phyloP scores from a whole-genome alignment of 53 echinoderm and acorn worm genomes.

The Henricia sp. region DNA sequence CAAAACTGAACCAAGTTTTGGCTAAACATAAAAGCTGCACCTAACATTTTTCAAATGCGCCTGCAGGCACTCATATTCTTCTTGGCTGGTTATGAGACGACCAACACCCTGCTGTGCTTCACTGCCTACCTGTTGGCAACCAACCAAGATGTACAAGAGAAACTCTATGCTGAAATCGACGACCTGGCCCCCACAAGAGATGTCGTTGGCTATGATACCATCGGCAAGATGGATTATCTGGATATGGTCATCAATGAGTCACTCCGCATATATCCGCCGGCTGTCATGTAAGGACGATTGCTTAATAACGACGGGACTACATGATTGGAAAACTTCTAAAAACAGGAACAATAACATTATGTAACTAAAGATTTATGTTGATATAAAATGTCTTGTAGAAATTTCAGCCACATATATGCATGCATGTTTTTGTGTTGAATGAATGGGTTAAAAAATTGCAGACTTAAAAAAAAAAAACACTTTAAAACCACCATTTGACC shows the following conservation, averaged over 20 bases:
- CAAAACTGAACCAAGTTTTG: too few relatives aligned
- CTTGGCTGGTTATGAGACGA: slow-evolving; percentile 84
- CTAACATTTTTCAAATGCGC: too few relatives aligned
- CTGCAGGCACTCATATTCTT: slow-evolving; percentile 74
- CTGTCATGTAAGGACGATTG: slow-evolving; percentile 51
- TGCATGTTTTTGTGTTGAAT: too few relatives aligned
- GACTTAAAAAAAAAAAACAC: too few relatives aligned
- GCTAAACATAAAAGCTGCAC: too few relatives aligned
- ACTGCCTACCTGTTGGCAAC: slow-evolving; percentile 67
- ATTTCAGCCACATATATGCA: too few relatives aligned
- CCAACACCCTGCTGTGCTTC: slow-evolving; percentile 65
- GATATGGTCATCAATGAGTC: slow-evolving; percentile 74
- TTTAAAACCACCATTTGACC: too few relatives aligned
- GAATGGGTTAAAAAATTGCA: not conserved
- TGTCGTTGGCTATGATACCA: slow-evolving; percentile 61
- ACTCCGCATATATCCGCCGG: slow-evolving; percentile 78
- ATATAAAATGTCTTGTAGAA: too few relatives aligned
- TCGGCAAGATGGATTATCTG: slow-evolving; percentile 77
- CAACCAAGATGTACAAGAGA: slow-evolving; percentile 73
- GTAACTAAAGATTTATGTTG: too few relatives aligned
- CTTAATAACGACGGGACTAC: not conserved
- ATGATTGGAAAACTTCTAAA: not conserved
- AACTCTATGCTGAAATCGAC: slow-evolving; percentile 70
- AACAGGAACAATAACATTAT: too few relatives aligned
- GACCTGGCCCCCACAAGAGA: slow-evolving; percentile 58